A percentile compares a stretch with the other conserved stretches of the same genome.
Evolutionary conservation across 2,888 invertebrate genomes (phyloP).

Genomic region (Phyto melanocephala): DNA sequence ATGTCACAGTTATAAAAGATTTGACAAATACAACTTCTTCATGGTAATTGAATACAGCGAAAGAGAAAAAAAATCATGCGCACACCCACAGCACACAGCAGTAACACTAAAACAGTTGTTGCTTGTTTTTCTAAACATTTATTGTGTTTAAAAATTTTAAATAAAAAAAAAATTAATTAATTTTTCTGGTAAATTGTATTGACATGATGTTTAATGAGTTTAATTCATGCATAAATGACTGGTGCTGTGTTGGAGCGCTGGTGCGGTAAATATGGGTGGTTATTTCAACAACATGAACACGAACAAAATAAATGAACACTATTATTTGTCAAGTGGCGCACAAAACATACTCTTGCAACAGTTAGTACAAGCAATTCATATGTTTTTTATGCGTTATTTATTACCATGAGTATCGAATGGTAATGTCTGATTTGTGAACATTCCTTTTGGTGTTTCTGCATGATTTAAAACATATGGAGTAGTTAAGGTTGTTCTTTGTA

Average conservation of each 20-base stretch:
- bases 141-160: slow-evolving; percentile 7
- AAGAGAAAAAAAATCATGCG: no score
- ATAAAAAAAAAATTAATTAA: not conserved
- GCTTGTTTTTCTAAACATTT: not conserved
- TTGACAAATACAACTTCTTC: no score
- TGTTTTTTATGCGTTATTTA: not conserved
- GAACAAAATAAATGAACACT: not conserved
- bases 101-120: not conserved
- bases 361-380: not conserved
- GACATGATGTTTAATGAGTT: slow-evolving; percentile 52
- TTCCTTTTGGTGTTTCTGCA: not conserved
- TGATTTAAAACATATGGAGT: slow-evolving; percentile 16
- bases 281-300: not conserved
- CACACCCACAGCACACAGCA: not conserved
- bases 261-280: slow-evolving; percentile 36
- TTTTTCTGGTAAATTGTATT: slow-evolving; percentile 45
- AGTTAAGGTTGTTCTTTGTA: not conserved
- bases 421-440: not conserved
- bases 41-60: no score
- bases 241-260: slow-evolving; percentile 29
- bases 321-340: slow-evolving; percentile 29
- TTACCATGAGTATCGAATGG: no score
- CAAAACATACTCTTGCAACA: slow-evolving; percentile 27
- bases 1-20: no score
- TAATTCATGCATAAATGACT: slow-evolving; percentile 38